Base-by-base conservation (phyloP, 2,797 vertebrate species). In the Buceros bicornis region DNA sequence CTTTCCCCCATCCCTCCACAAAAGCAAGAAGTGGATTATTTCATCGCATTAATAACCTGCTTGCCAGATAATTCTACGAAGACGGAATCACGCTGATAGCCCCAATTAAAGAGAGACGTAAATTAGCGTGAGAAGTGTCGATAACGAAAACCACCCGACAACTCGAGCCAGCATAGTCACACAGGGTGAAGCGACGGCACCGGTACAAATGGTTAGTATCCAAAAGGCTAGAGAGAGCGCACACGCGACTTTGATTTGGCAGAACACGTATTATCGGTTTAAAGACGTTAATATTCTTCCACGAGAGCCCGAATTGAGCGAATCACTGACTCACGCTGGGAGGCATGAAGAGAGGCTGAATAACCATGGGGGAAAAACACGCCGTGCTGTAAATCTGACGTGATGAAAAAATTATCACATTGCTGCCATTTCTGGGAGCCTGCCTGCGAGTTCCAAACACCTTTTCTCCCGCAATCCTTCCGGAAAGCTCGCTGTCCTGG, bases 271-370 rank as follows among this genome's bases (percentile, higher is more conserved):
- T 47, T 16, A 12, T 10, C 22, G 64, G 66, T 77, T 60, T 60
- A 45, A 72, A 67, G 71, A 66, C 16, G 48, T 77, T 77, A 33
- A 72, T 84, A 65, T 87, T 82, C 83, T 53, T 48, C 60, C 60
- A 71, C 60, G 58, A 48, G 43, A 56, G 60, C 42, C 76, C 22
- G 71, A 66, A 93, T 86, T 93, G 54, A 82, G 79, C 16, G 92
- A 81, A 78, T 53, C 62, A 29, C 56, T 54, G 53, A 82, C 71
- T 85, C 80, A 40, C 29, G 54, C 87, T 90, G 43, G 80, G 87
- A 92, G 85, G 84, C 74, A 79, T 54, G 93, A 87, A 61, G 35
- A 90, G 70, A 62, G 64, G 83, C 87, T 69, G 88, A 83, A 87
- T 57, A 89, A 74, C 2, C 72, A 83, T 69, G 56, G 79, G 66